Base-by-base conservation (phyloP, 2,797 vertebrate genomes). In the Aplochiton taeniatus region DNA sequence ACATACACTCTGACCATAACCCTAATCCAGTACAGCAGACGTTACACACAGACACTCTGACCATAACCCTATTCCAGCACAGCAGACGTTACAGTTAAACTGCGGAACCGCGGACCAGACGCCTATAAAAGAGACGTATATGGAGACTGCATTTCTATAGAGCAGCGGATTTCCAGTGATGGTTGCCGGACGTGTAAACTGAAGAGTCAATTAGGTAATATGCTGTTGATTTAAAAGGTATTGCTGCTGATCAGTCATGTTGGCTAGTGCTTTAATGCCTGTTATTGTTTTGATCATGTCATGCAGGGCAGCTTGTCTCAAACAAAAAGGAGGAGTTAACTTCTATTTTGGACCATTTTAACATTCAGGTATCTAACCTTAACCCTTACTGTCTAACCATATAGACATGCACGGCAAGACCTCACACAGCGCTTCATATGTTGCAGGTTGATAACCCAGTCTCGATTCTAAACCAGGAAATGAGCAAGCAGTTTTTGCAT, bases 61-160 rank as follows among this genome's bases (percentile, higher is more conserved):
- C 65, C 31, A 16, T 67, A n/a, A n/a, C n/a, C n/a, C n/a, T n/a
- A n/a, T 16, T 73, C 12, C 52, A 87, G 85, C 67, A 81, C 75
- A 72, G 81, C 85, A 75, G 83, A 85, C 70, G 69, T 85, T 11
- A 72, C 72, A 41, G 84, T 87, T 12, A 82, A 76, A 74, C 19
- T 86, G 50, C 69, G 74, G 50, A 86, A 87, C 74, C 64, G 75
- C 75, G 85, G 85, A 13, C 76, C 73, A 4, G 85, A 87, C 60
- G 67, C 83, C 6, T 87, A 79, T 74, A 85, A 85, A 80, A 68
- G 75, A 12, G 78, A 85, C 10, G 8, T 69, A 19, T 87, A 83
- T 62, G 87, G 89, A 0, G 82, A 89, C 57, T 79, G 70, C 65
- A 91, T 92, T 66, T 70, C 73, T 9, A 65, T 91, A 8, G 88